Conservation (phyloP, 2,888 invertebrate genomes). For the Eumerus sabulonum region DNA sequence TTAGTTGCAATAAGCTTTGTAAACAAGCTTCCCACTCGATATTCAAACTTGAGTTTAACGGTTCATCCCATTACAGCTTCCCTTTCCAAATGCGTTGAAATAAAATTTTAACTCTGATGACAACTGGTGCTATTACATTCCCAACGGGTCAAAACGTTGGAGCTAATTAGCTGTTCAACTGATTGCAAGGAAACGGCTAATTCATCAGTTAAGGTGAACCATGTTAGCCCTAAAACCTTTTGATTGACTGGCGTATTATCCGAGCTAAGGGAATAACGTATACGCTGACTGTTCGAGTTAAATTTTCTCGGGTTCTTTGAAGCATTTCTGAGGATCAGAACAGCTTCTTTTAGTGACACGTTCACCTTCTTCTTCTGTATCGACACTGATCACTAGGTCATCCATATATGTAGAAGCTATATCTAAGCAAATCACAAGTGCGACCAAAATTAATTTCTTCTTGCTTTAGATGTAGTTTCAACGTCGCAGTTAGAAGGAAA, state of each 20-base stretch:
- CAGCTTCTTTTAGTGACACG: not conserved
- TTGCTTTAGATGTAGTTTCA: too few relatives aligned
- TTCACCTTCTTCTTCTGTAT: constrained; percentile 1
- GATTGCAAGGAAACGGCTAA: not conserved
- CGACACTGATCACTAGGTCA: constrained; percentile 5
- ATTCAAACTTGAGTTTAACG: too few relatives aligned
- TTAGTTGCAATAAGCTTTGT: constrained; percentile 20
- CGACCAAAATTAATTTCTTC: too few relatives aligned
- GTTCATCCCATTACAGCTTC: constrained; percentile 17
- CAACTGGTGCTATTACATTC: constrained; percentile 4
- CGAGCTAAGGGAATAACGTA: too few relatives aligned
- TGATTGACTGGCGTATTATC: too few relatives aligned
- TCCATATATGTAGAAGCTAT: constrained; percentile 31
- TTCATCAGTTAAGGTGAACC: constrained; percentile 1
- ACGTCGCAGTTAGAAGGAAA: constrained; percentile 15
- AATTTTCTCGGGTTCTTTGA: not conserved
- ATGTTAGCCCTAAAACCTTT: too few relatives aligned
- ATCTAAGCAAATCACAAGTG: too few relatives aligned
- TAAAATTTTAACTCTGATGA: constrained; percentile 16
- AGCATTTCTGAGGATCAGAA: not conserved
- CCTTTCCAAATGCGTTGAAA: constrained; percentile 3
- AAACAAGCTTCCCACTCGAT: constrained; percentile 27
- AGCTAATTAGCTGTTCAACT: too few relatives aligned
- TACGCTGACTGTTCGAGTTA: not conserved
- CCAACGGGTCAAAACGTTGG: constrained; percentile 10